Conservation (phyloP, 2,888 invertebrate species). For the Apomyelois bistriatella region DNA sequence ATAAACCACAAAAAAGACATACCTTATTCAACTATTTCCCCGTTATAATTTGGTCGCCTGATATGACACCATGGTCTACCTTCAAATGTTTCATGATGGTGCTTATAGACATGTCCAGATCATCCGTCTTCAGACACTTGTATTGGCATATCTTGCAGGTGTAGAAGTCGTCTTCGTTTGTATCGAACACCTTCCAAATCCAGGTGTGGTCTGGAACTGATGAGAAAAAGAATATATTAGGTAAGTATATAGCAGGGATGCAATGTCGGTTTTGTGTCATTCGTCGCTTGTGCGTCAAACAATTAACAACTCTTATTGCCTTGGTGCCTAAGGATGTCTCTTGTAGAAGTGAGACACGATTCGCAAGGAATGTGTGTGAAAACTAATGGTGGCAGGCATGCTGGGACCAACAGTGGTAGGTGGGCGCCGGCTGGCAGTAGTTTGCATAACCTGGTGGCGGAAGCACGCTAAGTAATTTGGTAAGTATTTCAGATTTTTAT, state of each 20-base stretch:
- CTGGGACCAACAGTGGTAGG: no score
- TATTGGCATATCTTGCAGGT: constrained; percentile 67
- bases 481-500: no score
- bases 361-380: no score
- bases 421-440: no score
- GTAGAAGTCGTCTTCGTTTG: constrained; percentile 44
- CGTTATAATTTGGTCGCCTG: constrained; percentile 67
- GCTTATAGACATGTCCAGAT: constrained; percentile 41
- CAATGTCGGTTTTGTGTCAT: no score
- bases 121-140: constrained; percentile 43
- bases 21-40: constrained; percentile 18
- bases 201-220: constrained; percentile 49
- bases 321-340: no score
- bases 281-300: no score
- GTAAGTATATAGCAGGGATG: background rate
- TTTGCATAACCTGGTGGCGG: no score
- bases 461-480: no score
- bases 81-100: constrained; percentile 55
- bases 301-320: no score
- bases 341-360: no score
- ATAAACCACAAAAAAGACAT: background rate
- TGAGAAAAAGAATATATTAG: background rate
- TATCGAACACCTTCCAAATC: constrained; percentile 71
- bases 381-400: no score
- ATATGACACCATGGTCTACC: constrained; percentile 60